Evolutionary conservation across 2,888 invertebrate species (phyloP).

Genomic region (Marronus borbonicus): DNA sequence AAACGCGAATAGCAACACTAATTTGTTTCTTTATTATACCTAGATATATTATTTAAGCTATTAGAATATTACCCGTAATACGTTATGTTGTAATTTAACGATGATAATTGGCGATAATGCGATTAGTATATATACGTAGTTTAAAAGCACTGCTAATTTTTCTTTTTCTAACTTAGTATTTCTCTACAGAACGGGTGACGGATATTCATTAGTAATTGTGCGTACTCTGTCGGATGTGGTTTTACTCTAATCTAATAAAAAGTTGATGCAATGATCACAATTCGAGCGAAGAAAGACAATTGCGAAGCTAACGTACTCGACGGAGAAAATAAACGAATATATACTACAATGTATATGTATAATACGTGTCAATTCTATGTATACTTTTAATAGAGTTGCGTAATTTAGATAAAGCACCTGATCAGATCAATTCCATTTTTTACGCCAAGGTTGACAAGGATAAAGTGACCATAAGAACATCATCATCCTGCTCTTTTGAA

Average conservation of each 20-base stretch:
- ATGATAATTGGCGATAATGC: conserved; percentile 42
- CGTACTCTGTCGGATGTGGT: conserved; percentile 48
- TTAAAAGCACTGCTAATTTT: conserved; percentile 46
- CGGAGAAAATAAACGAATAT: conserved; percentile 27
- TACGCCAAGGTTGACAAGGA: conserved; percentile 64
- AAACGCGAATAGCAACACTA: conserved; percentile 31
- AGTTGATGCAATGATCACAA: conserved; percentile 48
- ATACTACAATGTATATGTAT: conserved; percentile 18
- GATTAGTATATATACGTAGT: conserved; percentile 27
- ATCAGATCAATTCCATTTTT: conserved; percentile 57
- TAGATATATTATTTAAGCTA: conserved; percentile 39
- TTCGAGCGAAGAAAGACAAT: conserved; percentile 38
- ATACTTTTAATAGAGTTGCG: conserved; percentile 34
- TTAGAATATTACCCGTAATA: conserved; percentile 49
- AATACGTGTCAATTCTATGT: conserved; percentile 37
- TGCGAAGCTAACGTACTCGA: conserved; percentile 21
- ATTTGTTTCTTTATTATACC: background rate
- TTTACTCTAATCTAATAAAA: conserved; percentile 48
- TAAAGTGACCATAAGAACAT: conserved; percentile 56
- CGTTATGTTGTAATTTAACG: conserved; percentile 28
- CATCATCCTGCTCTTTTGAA: conserved; percentile 50
- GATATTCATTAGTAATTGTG: conserved; percentile 25
- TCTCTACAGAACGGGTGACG: background rate
- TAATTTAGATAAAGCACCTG: conserved; percentile 47
- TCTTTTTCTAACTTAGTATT: conserved; percentile 33